Evolutionary conservation across 2,113 vertebrate genomes (phyloP).

Genomic region (Neogobius melanostomus): DNA sequence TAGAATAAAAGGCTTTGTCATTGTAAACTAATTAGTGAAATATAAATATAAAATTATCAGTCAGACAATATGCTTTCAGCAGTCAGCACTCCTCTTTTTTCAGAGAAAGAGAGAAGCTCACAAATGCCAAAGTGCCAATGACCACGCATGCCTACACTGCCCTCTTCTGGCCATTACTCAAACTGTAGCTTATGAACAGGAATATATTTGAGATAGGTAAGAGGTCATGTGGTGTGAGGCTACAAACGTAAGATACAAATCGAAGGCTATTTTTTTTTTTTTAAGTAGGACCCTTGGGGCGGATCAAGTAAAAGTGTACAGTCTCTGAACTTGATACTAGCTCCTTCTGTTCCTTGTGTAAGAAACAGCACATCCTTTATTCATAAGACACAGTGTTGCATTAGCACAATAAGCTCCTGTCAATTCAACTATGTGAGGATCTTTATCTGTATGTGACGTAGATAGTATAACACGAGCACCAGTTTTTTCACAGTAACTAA

Average conservation of each 20-base stretch:
- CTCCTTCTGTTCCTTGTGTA: slow-evolving; percentile 26
- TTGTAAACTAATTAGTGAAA: too few species aligned
- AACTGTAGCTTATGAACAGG: neutral
- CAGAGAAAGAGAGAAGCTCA: neutral
- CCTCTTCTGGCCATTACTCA: slow-evolving; percentile 38
- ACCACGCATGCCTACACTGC: slow-evolving; percentile 30
- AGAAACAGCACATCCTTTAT: slow-evolving; percentile 25
- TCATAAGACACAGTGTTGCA: neutral
- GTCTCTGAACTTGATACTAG: slow-evolving; percentile 29
- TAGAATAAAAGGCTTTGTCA: too few species aligned
- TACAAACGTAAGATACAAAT: neutral
- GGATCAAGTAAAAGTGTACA: slow-evolving; percentile 28
- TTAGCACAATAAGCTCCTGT: neutral
- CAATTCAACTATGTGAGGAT: neutral
- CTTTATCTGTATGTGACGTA: too few species aligned
- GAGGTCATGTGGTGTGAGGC: too few species aligned
- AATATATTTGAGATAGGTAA: too few species aligned
- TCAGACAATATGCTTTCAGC: too few species aligned
- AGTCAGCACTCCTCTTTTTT: too few species aligned
- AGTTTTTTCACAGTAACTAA: too few species aligned
- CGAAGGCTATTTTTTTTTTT: neutral
- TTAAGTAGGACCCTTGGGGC: neutral
- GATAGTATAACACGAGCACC: too few species aligned
- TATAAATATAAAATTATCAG: too few species aligned
- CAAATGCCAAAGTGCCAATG: too few species aligned